Conservation (phyloP, 2,113 vertebrate genomes). For the Chloroceryle aenea region DNA sequence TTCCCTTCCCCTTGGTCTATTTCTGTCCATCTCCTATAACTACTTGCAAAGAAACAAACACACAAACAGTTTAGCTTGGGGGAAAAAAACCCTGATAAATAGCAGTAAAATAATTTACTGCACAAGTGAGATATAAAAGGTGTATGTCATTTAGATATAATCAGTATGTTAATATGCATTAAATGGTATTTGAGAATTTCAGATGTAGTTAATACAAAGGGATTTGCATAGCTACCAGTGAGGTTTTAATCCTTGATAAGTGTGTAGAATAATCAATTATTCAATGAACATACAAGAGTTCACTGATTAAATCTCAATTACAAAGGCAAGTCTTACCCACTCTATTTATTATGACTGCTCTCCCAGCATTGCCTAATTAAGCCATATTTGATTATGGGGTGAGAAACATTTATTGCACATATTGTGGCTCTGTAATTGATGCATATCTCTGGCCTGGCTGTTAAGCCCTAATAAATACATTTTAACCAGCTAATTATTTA, state of each 20-base stretch:
- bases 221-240: constrained; percentile 60
- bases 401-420: constrained; percentile 66
- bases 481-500: constrained; percentile 65
- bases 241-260: constrained; percentile 71
- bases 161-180: constrained; percentile 46
- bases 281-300: constrained; percentile 56
- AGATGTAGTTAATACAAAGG: constrained; percentile 12
- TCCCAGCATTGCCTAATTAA: constrained; percentile 66
- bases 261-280: constrained; percentile 67
- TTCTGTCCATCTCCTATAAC: neutral
- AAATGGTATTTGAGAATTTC: constrained; percentile 32
- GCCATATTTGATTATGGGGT: constrained; percentile 60
- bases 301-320: constrained; percentile 73
- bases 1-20: neutral
- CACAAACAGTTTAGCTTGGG: neutral
- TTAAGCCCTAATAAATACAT: constrained; percentile 65
- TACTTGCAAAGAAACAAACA: neutral
- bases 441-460: constrained; percentile 48
- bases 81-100: neutral
- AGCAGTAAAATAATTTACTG: neutral
- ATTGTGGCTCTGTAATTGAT: constrained; percentile 64
- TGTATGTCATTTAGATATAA: constrained; percentile 14
- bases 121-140: neutral
- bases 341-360: constrained; percentile 64
- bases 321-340: constrained; percentile 47